A percentile compares a stretch with the other conserved stretches of the same genome.
Evolutionary conservation across 2,888 invertebrate genomes (phyloP).

Genomic region (Drosophila pseudotalamancana): DNA sequence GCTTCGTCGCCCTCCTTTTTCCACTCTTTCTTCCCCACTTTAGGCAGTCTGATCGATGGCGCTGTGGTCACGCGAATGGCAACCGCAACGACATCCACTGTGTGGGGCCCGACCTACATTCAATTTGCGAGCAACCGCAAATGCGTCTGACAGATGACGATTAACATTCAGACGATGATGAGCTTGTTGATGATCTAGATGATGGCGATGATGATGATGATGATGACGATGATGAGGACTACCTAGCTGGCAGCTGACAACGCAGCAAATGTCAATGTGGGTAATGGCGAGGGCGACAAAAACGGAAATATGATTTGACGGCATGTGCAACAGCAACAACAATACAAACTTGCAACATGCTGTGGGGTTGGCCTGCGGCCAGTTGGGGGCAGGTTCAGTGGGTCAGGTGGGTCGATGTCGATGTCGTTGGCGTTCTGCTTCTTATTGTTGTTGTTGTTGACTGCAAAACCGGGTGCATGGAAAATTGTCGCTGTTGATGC

Average conservation of each 20-base stretch:
- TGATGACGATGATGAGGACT: slow-evolving; percentile 9
- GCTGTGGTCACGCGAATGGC: slow-evolving; percentile 71
- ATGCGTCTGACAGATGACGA: slow-evolving; percentile 77
- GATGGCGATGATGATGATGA: slow-evolving; percentile 13
- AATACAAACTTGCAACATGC: slow-evolving; percentile 1
- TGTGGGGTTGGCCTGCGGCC: slow-evolving; percentile 29
- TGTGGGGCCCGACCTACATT: slow-evolving; percentile 68
- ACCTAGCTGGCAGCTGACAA: slow-evolving; percentile 5
- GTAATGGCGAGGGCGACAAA: slow-evolving; percentile 43
- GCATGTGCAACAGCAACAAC: slow-evolving; percentile 14
- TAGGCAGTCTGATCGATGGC: slow-evolving; percentile 72
- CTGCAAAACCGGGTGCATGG: slow-evolving; percentile 20
- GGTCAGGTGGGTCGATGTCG: slow-evolving; percentile 40
- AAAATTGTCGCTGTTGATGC: slow-evolving; percentile 26
- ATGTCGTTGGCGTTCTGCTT: slow-evolving; percentile 8
- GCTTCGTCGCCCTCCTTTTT: background rate
- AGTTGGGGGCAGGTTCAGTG: slow-evolving; percentile 54
- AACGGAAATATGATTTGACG: slow-evolving; percentile 76
- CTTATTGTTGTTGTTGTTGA: slow-evolving; percentile 11
- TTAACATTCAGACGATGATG: slow-evolving; percentile 45
- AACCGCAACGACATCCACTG: slow-evolving; percentile 53
- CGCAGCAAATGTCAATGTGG: slow-evolving; percentile 14
- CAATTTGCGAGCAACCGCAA: slow-evolving; percentile 76
- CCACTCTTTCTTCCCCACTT: background rate
- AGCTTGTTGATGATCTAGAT: slow-evolving; percentile 14